These are phyloP conservation scores for Epistrophella euchroma DNA, from an alignment of 2,888 invertebrate species.

Conservation along the genomic window DNA sequence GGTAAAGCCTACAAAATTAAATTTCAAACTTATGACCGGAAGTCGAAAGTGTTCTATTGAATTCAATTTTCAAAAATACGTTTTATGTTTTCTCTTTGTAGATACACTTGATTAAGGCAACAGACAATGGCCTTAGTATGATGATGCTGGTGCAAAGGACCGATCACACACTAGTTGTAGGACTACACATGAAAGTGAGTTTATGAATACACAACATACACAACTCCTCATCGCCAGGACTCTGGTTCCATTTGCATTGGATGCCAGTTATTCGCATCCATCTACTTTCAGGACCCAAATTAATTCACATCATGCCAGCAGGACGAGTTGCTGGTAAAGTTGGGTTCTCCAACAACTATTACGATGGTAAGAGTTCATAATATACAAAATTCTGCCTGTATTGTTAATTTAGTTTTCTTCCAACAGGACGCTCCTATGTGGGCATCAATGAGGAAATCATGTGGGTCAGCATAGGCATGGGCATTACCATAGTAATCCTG, in stretches of 20 bases:
- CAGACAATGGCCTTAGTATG: constrained; percentile 38
- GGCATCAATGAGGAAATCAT: constrained; percentile 95
- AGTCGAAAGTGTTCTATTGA: not conserved
- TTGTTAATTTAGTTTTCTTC: constrained; percentile 17
- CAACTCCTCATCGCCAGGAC: not conserved
- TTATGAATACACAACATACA: not conserved
- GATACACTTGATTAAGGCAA: constrained; percentile 36
- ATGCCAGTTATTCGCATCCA: constrained; percentile 35
- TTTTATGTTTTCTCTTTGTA: constrained; percentile 23
- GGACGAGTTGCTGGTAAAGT: constrained; percentile 84
- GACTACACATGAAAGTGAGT: constrained; percentile 16
- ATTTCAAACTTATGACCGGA: not conserved
- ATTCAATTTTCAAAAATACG: not conserved
- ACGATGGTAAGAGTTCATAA: constrained; percentile 80
- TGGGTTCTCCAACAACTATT: constrained; percentile 83
- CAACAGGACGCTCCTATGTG: constrained; percentile 91
- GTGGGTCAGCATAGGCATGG: constrained; percentile 92
- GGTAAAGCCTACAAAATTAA: not conserved
- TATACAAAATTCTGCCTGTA: constrained; percentile 2
- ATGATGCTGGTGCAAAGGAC: constrained; percentile 21
- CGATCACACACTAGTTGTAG: constrained; percentile 29
- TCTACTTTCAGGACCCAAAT: constrained; percentile 25
- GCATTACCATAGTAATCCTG: constrained; percentile 88
- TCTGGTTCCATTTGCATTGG: not conserved
- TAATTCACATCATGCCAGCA: constrained; percentile 81